A percentile compares a stretch with the other conserved stretches of the same genome.
These are phyloP conservation scores for Blastomussa wellsi DNA, from an alignment of 92 coral and sea anemone genomes.

Conservation along the genomic window DNA sequence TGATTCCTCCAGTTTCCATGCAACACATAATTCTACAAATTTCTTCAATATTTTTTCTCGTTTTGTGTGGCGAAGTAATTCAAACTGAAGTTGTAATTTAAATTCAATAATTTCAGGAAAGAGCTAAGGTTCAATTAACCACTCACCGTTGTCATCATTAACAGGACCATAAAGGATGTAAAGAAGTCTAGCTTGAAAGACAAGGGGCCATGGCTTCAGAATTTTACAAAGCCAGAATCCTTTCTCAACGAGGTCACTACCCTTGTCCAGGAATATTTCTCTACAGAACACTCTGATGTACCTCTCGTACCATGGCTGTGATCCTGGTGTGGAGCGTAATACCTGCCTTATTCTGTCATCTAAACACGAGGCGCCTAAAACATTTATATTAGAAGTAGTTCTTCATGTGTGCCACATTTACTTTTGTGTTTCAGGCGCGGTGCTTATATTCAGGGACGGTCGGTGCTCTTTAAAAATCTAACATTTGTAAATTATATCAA, in stretches of 20 bases:
- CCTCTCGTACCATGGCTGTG: slow-evolving; percentile 95
- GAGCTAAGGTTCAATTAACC: not conserved
- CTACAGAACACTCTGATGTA: slow-evolving; percentile 95
- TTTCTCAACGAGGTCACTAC: slow-evolving; percentile 79
- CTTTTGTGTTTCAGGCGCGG: too few relatives aligned
- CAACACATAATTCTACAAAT: not conserved
- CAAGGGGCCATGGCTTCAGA: slow-evolving; percentile 93
- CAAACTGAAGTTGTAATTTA: not conserved
- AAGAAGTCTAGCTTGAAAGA: slow-evolving; percentile 91
- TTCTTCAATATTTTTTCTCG: not conserved
- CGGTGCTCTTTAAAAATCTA: too few relatives aligned
- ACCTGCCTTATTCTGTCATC: slow-evolving; percentile 85
- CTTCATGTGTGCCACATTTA: too few relatives aligned
- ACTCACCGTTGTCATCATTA: slow-evolving; percentile 71
- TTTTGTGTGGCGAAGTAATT: not conserved
- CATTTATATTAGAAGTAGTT: not conserved
- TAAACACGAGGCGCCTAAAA: slow-evolving; percentile 85
- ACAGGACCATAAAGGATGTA: slow-evolving; percentile 90
- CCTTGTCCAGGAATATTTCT: slow-evolving; percentile 92
- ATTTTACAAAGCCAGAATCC: slow-evolving; percentile 95
- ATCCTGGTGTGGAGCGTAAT: slow-evolving; percentile 80
- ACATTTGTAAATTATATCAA: too few relatives aligned
- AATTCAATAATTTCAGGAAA: not conserved
- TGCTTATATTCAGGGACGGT: too few relatives aligned
- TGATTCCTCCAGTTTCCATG: not conserved